Base-by-base conservation (phyloP, 1,140 invertebrate genomes). In the Mactra quadrangularis region DNA sequence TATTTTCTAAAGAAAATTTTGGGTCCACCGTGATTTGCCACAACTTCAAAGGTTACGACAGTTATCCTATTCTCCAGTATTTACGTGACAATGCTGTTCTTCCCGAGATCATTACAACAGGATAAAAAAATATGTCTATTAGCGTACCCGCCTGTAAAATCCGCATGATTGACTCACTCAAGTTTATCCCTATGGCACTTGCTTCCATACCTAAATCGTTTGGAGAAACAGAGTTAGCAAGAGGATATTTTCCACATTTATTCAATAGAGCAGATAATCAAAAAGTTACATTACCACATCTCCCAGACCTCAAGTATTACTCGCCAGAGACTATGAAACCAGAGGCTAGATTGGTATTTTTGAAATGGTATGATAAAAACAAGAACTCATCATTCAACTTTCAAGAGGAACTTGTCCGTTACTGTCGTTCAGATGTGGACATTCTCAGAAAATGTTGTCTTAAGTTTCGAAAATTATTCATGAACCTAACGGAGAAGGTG, bases 161-260 rank as follows among this genome's bases (percentile, higher is more conserved):
- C 22, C 27, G 38, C n/a, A 74, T 74, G 71, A 74, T 74, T 13
- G 71, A 74, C 70, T 84, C 50, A 29, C 59, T 62, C 22, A 84
- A 60, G 27, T 70, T 62, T 31, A 22, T 64, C n/a, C 50, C 35
- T 11, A 86, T 86, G 85, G 64, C 78, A n/a, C 50, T 87, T 1
- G 38, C 62, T 17, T 64, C 77, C 29, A 38, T 86, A 7, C 84
- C 84, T 17, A 52, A 57, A 22, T 41, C 60, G 27, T 84, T 87
- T 68, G 74, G 60, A 47, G 38, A 79, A 22, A 22, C 35, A 17
- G 84, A 87, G 59, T 57, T 85, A 45, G 41, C 50, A 15, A 84
- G 86, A 52, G 85, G 86, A 22, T 84, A 84, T 41, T 87, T 87
- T 53, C 84, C 84, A 17, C 85, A 87, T 74, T 55, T 82, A 3